These are phyloP conservation scores for Melieria omissa DNA, from an alignment of 2,888 invertebrate genomes.

Conservation along the genomic window DNA sequence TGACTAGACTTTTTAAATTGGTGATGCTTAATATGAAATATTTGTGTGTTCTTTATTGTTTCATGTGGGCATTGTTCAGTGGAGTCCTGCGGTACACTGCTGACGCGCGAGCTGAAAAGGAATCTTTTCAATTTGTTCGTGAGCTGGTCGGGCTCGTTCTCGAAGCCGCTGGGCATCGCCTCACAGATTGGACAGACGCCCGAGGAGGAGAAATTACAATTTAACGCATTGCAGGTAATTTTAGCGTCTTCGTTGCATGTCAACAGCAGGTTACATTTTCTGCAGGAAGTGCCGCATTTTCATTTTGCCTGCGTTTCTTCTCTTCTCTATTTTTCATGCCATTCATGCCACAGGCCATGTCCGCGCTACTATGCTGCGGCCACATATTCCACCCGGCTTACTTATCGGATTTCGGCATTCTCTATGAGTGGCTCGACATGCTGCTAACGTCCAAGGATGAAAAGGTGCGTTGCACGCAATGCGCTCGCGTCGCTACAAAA, in stretches of 20 bases:
- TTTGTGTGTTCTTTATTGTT: constrained; percentile 18
- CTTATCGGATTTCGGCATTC: constrained; percentile 88
- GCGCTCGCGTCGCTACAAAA: neutral
- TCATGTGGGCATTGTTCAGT: constrained; percentile 69
- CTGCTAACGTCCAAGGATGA: constrained; percentile 89
- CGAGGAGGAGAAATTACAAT: constrained; percentile 72
- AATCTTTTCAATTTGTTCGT: constrained; percentile 92
- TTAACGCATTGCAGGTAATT: constrained; percentile 72
- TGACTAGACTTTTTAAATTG: neutral
- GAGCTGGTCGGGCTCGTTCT: constrained; percentile 92
- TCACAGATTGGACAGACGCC: constrained; percentile 66
- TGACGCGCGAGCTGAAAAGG: constrained; percentile 87
- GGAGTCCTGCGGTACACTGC: constrained; percentile 84
- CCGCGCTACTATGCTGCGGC: constrained; percentile 94
- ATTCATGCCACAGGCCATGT: constrained; percentile 81
- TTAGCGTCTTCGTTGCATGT: neutral
- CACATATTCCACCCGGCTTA: constrained; percentile 90
- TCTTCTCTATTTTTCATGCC: neutral
- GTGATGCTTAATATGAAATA: neutral
- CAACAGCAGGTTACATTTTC: too few relatives aligned
- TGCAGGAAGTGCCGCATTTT: too few relatives aligned
- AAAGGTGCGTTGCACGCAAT: constrained; percentile 70
- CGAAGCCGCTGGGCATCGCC: constrained; percentile 73
- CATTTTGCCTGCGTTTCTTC: neutral
- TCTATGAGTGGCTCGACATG: constrained; percentile 94